These are phyloP conservation scores for Cynopterus sphinx DNA, from an alignment of 2,797 vertebrate species.

Conservation along the genomic window DNA sequence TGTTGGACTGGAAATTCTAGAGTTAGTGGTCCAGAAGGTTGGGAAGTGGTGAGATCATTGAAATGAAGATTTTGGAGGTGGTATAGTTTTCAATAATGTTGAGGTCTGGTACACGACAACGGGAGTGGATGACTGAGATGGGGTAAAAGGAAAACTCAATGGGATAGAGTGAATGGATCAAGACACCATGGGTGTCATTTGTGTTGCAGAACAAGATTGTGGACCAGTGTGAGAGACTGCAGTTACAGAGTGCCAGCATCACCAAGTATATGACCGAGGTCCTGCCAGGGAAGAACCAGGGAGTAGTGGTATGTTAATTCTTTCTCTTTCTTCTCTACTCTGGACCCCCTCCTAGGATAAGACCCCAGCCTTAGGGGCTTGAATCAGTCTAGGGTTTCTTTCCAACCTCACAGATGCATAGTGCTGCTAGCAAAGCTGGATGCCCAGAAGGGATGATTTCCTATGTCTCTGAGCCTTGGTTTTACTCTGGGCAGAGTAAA, in stretches of 20 bases:
- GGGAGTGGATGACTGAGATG: neutral
- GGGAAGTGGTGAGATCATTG: neutral
- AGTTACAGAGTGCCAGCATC: conserved; percentile 92
- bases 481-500: neutral
- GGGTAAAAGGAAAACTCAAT: neutral
- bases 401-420: neutral
- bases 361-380: neutral
- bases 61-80: neutral
- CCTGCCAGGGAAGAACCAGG: conserved; percentile 90
- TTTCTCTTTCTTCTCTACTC: neutral
- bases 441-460: neutral
- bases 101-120: neutral
- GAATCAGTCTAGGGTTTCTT: neutral
- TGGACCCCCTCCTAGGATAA: neutral
- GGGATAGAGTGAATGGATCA: neutral
- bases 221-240: conserved; percentile 94
- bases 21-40: neutral
- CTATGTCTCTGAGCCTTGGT: neutral
- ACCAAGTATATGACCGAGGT: conserved; percentile 90
- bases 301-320: conserved; percentile 92
- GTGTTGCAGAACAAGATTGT: conserved; percentile 92
- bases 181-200: neutral
- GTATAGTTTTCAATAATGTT: neutral
- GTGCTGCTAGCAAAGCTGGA: neutral
- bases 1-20: neutral